A percentile compares a stretch with the other conserved stretches of the same genome.
phyloP scores from a whole-genome alignment of 2,888 invertebrate species.

The Troides oblongomaculatus region DNA sequence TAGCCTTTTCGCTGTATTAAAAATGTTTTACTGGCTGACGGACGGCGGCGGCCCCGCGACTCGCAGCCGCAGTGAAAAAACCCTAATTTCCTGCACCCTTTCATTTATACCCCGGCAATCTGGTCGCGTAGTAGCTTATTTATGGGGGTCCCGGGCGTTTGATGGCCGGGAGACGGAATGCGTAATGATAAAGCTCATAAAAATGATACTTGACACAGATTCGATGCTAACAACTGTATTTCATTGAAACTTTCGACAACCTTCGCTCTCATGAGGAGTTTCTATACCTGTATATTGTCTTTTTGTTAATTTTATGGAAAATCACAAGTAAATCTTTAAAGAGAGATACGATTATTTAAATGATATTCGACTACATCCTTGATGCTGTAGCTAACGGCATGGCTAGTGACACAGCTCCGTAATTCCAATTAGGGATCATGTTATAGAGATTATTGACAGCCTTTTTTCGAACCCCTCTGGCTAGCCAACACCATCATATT shows the following conservation, averaged over 20 bases:
- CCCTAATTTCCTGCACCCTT: conserved; percentile 80
- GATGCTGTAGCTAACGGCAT: no score
- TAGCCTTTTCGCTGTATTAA: conserved; percentile 64
- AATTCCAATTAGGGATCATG: no score
- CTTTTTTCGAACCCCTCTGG: no score
- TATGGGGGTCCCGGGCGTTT: conserved; percentile 71
- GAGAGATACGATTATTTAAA: no score
- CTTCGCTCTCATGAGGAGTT: not conserved
- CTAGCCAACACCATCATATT: no score
- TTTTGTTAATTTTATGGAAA: no score
- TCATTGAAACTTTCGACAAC: not conserved
- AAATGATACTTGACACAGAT: conserved; percentile 42
- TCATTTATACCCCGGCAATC: conserved; percentile 78
- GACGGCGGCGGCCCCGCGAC: conserved; percentile 47
- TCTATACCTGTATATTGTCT: no score
- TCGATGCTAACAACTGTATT: conserved; percentile 1
- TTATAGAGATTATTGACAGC: no score
- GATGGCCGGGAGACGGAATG: conserved; percentile 74
- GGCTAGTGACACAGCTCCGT: no score
- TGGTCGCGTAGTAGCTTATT: conserved; percentile 74
- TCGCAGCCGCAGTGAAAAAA: conserved; percentile 72
- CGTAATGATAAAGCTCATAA: conserved; percentile 75
- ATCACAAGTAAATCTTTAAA: no score
- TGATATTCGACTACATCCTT: no score
- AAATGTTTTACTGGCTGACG: conserved; percentile 69